phyloP scores from a whole-genome alignment of 2,888 invertebrate genomes.

The Drosophila colorata region DNA sequence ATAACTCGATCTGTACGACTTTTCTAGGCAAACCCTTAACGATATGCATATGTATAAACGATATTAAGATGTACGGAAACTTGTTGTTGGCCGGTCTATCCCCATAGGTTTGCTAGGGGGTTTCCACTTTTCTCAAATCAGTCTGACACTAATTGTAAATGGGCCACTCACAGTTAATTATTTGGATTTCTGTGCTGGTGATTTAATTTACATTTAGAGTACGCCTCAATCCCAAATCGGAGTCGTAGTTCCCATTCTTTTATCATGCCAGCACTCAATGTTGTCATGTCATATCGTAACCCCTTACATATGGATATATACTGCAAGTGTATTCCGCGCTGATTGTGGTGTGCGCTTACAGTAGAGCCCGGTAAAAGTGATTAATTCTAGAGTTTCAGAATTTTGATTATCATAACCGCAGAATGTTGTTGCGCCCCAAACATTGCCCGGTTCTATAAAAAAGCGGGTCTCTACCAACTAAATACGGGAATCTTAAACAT shows the following conservation, averaged over 20 bases:
- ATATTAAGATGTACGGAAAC: conserved; percentile 1
- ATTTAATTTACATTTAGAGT: conserved; percentile 35
- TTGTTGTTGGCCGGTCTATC: not conserved
- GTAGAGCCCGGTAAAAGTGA: conserved; percentile 1
- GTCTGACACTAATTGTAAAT: conserved; percentile 24
- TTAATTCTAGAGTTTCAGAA: not conserved
- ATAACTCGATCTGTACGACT: conserved; percentile 6
- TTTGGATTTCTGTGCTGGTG: conserved; percentile 11
- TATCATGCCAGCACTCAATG: conserved; percentile 15
- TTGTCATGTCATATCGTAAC: conserved; percentile 7
- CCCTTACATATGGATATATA: conserved; percentile 2
- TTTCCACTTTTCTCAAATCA: conserved; percentile 17
- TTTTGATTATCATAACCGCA: conserved; percentile 1
- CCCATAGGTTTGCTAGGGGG: not conserved
- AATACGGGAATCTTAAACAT: not conserved
- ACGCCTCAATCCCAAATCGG: conserved; percentile 20
- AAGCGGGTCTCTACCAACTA: not conserved
- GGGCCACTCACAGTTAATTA: conserved; percentile 14
- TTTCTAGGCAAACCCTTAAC: not conserved
- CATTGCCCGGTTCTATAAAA: too few species aligned
- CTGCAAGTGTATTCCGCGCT: not conserved
- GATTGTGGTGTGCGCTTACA: conserved; percentile 6
- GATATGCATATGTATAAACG: not conserved
- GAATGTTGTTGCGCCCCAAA: not conserved
- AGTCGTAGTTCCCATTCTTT: not conserved